Percentiles rank a stretch among this genome's conserved stretches.
Evolutionary conservation across 1,140 invertebrate genomes (phyloP).

Genomic region (Monochamus saltuarius): DNA sequence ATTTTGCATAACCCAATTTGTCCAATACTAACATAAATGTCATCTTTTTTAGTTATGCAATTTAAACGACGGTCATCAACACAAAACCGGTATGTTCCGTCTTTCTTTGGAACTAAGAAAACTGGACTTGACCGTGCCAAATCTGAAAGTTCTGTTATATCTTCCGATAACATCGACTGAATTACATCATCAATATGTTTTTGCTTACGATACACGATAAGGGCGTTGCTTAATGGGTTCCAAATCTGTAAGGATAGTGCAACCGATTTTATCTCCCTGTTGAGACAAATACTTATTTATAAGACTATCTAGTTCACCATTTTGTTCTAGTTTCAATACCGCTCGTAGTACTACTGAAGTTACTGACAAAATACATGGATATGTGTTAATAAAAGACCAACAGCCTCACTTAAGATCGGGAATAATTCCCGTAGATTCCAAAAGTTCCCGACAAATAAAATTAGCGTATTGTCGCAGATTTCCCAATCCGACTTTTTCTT

Average conservation of each 20-base stretch:
- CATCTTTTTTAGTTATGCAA: background rate
- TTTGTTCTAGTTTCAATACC: no score
- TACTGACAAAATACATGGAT: no score
- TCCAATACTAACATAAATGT: no score
- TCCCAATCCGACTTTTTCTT: no score
- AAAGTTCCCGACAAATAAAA: conserved; percentile 26
- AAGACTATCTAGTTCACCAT: no score
- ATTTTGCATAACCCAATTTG: no score
- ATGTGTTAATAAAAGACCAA: no score
- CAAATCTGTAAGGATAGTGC: background rate
- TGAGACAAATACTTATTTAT: background rate
- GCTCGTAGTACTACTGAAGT: no score
- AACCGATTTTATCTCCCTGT: background rate
- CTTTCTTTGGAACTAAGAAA: background rate
- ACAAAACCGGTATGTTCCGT: background rate
- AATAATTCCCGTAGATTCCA: conserved; percentile 20
- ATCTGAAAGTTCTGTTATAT: background rate
- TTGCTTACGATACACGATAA: background rate
- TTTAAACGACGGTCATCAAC: background rate
- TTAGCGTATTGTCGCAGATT: no score
- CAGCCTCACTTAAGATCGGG: no score
- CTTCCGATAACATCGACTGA: background rate
- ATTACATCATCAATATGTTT: background rate
- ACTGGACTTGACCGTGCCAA: background rate
- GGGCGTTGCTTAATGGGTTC: background rate